These are phyloP conservation scores for Coccyzus lansbergi DNA, from an alignment of 2,797 vertebrate species.

Conservation along the genomic window DNA sequence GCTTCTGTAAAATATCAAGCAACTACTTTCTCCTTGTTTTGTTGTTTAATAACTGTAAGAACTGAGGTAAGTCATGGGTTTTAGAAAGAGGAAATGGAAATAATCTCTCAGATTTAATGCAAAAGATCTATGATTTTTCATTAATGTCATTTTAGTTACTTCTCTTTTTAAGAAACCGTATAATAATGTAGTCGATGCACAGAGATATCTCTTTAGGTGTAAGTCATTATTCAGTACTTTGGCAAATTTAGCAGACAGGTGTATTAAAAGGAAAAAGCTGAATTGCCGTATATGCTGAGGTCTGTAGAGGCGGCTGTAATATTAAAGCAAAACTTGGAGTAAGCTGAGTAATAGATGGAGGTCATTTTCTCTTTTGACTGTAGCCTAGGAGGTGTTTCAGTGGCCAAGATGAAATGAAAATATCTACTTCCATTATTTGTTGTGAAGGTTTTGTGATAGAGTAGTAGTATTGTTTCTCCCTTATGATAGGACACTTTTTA, in stretches of 20 bases:
- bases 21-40: neutral
- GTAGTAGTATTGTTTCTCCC: neutral
- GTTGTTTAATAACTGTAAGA: neutral
- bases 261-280: neutral
- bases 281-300: neutral
- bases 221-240: neutral
- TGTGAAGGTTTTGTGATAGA: neutral
- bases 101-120: neutral
- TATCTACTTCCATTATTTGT: neutral
- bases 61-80: neutral
- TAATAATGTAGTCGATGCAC: neutral
- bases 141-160: neutral
- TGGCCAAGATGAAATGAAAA: neutral
- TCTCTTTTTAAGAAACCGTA: neutral
- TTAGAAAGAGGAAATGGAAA: neutral
- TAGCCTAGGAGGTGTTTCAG: neutral
- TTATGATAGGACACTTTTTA: neutral
- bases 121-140: neutral
- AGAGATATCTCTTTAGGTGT: neutral
- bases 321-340: neutral
- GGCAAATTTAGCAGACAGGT: neutral
- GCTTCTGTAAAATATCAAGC: neutral
- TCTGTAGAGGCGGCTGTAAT: neutral
- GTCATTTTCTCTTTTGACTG: neutral
- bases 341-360: neutral